Evolutionary conservation across 2,888 invertebrate genomes (phyloP).

Genomic region (Tetragnatha montana): DNA sequence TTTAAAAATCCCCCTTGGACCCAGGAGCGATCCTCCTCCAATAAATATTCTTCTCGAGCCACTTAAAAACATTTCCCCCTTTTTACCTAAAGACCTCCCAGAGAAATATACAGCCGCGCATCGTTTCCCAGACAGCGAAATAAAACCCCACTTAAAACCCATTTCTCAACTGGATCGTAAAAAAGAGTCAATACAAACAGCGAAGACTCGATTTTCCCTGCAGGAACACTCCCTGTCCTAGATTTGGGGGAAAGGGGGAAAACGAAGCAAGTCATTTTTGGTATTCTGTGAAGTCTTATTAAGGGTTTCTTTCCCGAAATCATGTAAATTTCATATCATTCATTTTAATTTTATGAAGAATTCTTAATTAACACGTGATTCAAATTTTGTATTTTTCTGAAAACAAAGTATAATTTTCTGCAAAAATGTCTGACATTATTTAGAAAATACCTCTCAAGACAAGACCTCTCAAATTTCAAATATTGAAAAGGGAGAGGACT

Average conservation of each 20-base stretch:
- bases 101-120: not conserved
- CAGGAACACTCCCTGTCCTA: not conserved
- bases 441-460: too few species aligned
- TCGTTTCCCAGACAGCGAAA: not conserved
- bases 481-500: too few species aligned
- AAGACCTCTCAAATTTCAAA: too few species aligned
- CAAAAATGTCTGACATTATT: too few species aligned
- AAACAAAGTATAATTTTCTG: too few species aligned
- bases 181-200: constrained; percentile 15
- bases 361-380: not conserved
- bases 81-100: not conserved
- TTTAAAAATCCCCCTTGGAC: not conserved
- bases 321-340: too few species aligned
- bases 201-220: not conserved
- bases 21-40: not conserved
- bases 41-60: not conserved
- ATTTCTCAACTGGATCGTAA: constrained; percentile 35
- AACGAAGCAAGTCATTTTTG: not conserved
- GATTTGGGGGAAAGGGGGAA: not conserved
- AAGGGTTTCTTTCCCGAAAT: too few species aligned
- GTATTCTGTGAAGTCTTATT: too few species aligned
- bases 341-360: not conserved
- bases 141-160: constrained; percentile 41
- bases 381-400: too few species aligned
- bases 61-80: not conserved